Percentiles rank a stretch among this genome's conserved stretches.
phyloP scores from a whole-genome alignment of 2,888 invertebrate genomes.

The Cartodere bifasciata region DNA sequence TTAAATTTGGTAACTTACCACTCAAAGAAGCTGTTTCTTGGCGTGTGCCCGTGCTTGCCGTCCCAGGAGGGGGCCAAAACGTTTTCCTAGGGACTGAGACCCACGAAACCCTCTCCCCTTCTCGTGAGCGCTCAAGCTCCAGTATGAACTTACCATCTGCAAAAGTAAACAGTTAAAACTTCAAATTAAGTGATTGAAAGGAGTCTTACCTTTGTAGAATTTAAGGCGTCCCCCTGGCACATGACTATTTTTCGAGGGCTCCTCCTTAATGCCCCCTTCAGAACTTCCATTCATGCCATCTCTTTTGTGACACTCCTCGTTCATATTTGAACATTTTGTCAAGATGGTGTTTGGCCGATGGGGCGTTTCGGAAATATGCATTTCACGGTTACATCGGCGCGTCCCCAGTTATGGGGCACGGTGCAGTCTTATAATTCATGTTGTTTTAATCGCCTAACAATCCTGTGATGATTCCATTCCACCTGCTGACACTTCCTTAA shows the following conservation, averaged over 20 bases:
- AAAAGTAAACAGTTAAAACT: constrained; percentile 19
- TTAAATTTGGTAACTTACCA: no score
- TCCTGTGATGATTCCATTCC: constrained; percentile 26
- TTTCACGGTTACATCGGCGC: constrained; percentile 50
- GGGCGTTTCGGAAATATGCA: constrained; percentile 42
- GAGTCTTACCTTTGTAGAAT: constrained; percentile 59
- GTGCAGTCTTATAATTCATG: constrained; percentile 38
- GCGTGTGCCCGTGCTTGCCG: constrained; percentile 42
- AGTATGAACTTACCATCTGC: constrained; percentile 83
- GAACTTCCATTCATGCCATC: constrained; percentile 60
- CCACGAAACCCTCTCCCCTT: constrained; percentile 76
- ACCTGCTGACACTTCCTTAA: constrained; percentile 28
- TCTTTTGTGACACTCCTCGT: constrained; percentile 55
- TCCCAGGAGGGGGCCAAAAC: constrained; percentile 70
- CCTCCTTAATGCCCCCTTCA: constrained; percentile 44
- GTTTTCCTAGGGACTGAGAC: constrained; percentile 81
- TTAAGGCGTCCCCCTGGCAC: constrained; percentile 61
- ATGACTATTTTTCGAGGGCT: constrained; percentile 32
- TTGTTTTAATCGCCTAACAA: constrained; percentile 34
- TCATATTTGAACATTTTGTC: constrained; percentile 60
- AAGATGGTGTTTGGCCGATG: constrained; percentile 51
- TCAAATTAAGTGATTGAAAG: constrained; percentile 1
- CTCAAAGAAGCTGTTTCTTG: constrained; percentile 71
- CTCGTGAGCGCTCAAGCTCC: constrained; percentile 64
- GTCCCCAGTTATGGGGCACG: constrained; percentile 33